Percentiles rank a stretch among this genome's conserved stretches.
phyloP scores from a whole-genome alignment of 1,140 invertebrate genomes.

The Brachionus asplanchnoidis region DNA sequence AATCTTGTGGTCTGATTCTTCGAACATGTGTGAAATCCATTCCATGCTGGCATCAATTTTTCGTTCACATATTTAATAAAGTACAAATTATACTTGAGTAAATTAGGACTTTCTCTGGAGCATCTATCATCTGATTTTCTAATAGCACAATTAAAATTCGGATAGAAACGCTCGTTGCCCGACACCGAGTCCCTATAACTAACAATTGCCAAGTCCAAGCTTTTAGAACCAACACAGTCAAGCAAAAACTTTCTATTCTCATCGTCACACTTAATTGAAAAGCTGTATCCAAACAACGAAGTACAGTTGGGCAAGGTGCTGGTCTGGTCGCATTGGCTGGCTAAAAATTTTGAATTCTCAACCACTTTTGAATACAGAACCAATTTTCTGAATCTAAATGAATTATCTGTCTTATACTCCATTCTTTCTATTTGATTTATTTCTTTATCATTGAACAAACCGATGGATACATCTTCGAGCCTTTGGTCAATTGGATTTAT shows the following conservation, averaged over 20 bases:
- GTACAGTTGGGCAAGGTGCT: neutral
- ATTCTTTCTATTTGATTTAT: neutral
- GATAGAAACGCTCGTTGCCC: neutral
- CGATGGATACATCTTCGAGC: neutral
- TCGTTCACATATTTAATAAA: neutral
- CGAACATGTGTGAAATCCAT: neutral
- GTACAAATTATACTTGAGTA: neutral
- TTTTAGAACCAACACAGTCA: neutral
- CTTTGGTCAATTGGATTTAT: neutral
- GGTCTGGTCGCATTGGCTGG: neutral
- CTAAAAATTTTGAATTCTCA: neutral
- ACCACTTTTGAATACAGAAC: neutral
- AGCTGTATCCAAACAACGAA: neutral
- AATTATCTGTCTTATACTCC: neutral
- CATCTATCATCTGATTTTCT: neutral
- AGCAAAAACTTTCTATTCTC: slow-evolving; percentile 1
- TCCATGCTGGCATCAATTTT: neutral
- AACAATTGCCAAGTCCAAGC: neutral
- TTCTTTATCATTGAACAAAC: neutral
- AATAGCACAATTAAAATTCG: neutral
- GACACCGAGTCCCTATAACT: neutral
- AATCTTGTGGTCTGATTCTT: neutral
- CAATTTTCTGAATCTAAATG: neutral
- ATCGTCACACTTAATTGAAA: neutral
- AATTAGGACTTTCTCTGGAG: neutral